Percentiles rank a stretch among this genome's conserved stretches.
Evolutionary conservation across 2,797 vertebrate species (phyloP).

Genomic region (Molothrus ater): DNA sequence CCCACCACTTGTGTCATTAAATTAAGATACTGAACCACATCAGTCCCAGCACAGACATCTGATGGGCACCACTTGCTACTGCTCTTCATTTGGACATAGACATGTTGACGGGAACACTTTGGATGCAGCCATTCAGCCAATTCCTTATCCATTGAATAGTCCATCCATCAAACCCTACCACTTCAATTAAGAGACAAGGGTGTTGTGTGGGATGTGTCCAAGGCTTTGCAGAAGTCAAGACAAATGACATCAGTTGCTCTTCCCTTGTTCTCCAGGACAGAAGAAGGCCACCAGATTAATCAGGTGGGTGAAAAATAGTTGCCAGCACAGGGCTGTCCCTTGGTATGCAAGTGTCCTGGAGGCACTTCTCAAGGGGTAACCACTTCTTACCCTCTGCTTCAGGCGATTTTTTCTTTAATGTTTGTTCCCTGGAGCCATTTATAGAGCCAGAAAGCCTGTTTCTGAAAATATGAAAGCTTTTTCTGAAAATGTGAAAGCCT

Average conservation of each 20-base stretch:
- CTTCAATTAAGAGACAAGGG: neutral
- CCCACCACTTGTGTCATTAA: neutral
- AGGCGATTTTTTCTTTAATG: neutral
- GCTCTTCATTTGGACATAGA: neutral
- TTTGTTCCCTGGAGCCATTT: neutral
- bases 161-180: neutral
- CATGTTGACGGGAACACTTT: neutral
- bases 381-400: neutral
- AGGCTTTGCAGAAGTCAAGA: neutral
- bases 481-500: neutral
- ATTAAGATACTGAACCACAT: neutral
- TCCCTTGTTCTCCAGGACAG: neutral
- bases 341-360: neutral
- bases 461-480: neutral
- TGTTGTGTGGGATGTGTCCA: neutral
- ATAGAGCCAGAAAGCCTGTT: neutral
- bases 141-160: neutral
- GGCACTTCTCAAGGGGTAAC: neutral
- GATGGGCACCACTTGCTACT: neutral
- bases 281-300: neutral
- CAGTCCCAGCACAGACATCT: too few species aligned
- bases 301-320: neutral
- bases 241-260: neutral
- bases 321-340: neutral
- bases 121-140: neutral